These are phyloP conservation scores for Venturia canescens DNA, from an alignment of 1,140 invertebrate species.

Conservation along the genomic window DNA sequence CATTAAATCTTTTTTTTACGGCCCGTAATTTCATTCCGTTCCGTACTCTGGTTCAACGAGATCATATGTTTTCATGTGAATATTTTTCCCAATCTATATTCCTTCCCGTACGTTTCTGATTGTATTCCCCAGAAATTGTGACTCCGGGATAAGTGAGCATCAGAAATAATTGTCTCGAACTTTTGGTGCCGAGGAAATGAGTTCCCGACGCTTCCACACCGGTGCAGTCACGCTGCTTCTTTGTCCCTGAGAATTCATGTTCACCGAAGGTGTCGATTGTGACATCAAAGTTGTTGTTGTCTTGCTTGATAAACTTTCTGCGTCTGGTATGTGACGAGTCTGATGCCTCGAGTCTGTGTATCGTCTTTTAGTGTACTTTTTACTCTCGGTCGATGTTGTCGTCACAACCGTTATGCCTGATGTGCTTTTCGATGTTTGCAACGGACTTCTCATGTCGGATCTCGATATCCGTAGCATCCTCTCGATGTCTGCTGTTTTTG, in stretches of 20 bases:
- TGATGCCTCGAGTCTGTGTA: constrained; percentile 81
- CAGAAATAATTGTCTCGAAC: constrained; percentile 68
- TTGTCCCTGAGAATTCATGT: constrained; percentile 66
- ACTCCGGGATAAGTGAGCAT: constrained; percentile 47
- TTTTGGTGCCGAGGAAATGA: constrained; percentile 87
- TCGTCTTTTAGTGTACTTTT: constrained; percentile 80
- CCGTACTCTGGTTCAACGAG: not conserved
- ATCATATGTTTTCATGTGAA: constrained; percentile 10
- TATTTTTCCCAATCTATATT: constrained; percentile 26
- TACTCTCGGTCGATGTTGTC: constrained; percentile 73
- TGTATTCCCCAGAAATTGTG: constrained; percentile 19
- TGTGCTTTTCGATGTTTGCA: constrained; percentile 56
- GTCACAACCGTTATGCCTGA: constrained; percentile 55
- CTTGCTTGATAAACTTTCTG: constrained; percentile 74
- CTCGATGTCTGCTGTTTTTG: constrained; percentile 83
- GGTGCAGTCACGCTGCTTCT: constrained; percentile 69
- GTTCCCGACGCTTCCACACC: constrained; percentile 87
- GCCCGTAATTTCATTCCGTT: not conserved
- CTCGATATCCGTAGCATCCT: constrained; percentile 77
- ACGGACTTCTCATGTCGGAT: constrained; percentile 54
- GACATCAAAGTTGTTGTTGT: constrained; percentile 55
- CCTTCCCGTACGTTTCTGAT: not conserved
- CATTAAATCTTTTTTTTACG: not conserved
- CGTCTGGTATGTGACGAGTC: constrained; percentile 80
- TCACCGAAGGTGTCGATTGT: constrained; percentile 52